These are phyloP conservation scores for Mesoligia furuncula DNA, from an alignment of 2,888 invertebrate genomes.

Conservation along the genomic window DNA sequence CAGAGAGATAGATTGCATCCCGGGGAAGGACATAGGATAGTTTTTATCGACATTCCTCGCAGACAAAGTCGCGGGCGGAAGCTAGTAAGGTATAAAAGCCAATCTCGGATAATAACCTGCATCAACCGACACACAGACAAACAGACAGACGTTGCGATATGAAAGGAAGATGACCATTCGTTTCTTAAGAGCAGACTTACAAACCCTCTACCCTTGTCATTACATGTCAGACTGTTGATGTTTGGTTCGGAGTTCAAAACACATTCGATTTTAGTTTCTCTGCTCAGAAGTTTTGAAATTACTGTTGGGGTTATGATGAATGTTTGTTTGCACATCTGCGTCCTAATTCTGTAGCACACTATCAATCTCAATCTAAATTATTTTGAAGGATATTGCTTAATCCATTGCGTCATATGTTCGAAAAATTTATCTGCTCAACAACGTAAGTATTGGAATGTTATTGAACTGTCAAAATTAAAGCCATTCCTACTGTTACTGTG, in stretches of 20 bases:
- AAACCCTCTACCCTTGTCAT: conserved; percentile 44
- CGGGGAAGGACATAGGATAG: too few relatives aligned
- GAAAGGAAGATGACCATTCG: conserved; percentile 1
- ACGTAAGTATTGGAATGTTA: too few relatives aligned
- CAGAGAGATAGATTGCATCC: too few relatives aligned
- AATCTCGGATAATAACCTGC: neutral
- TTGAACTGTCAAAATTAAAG: too few relatives aligned
- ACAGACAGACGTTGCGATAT: neutral
- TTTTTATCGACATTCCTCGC: too few relatives aligned
- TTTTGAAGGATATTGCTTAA: too few relatives aligned
- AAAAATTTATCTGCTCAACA: too few relatives aligned
- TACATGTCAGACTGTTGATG: conserved; percentile 42
- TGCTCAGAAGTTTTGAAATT: conserved; percentile 15
- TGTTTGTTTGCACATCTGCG: conserved; percentile 30
- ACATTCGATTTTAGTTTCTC: conserved; percentile 47
- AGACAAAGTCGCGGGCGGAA: too few relatives aligned
- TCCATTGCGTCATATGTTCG: too few relatives aligned
- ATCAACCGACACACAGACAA: neutral
- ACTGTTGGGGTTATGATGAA: conserved; percentile 32
- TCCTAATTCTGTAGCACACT: neutral
- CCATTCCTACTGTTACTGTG: too few relatives aligned
- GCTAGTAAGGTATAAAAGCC: neutral
- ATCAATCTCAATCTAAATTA: too few relatives aligned
- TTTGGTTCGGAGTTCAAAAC: conserved; percentile 30
- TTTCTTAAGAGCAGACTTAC: neutral